Base-by-base conservation (phyloP, 2,797 vertebrate genomes). In the Acipenser oxyrinchus region DNA sequence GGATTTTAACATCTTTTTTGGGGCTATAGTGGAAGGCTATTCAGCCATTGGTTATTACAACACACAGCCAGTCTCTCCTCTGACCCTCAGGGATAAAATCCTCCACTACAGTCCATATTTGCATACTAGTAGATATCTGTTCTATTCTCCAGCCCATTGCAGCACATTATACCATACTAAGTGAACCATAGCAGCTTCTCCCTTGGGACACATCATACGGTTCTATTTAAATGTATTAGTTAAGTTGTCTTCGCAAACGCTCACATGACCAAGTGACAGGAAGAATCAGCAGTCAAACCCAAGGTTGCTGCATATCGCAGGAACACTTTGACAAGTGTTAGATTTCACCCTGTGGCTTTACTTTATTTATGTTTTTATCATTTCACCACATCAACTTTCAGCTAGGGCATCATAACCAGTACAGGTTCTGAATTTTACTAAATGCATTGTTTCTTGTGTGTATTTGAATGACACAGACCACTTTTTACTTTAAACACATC, bases 121-220 rank as follows among this genome's bases (percentile, higher is more conserved):
- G 75, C 62, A 67, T 75, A 75, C 83, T 80, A 76, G 81, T 73
- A 77, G 70, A 67, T 74, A 66, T 70, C 68, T 66, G 67, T 68
- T 74, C 75, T 77, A 73, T 74, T 79, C 77, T 82, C 83, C 80
- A 74, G 86, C 82, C 84, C 81, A 82, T 82, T 74, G 80, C 80
- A 74, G 86, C 82, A 84, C 81, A 82, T 82, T 74, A 81, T 81
- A 71, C 77, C 68, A 48, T 66, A 60, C 69, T 79, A 70, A 78
- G 69, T 58, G 53, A 64, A 66, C 64, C 55, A 69, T 78, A 48
- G 23, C 9, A 48, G 6, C 11, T 12, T 23, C 64, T 58, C 58
- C 57, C 48, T 11, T 23, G 15, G 65, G 58, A 9, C 58, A n/a
- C 48, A 66, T 60, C 48, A 58, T 58, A 51, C 6, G 57, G 7